Evolutionary conservation across 2,797 vertebrate genomes (phyloP).

Genomic region (Toxotes lorentzi): DNA sequence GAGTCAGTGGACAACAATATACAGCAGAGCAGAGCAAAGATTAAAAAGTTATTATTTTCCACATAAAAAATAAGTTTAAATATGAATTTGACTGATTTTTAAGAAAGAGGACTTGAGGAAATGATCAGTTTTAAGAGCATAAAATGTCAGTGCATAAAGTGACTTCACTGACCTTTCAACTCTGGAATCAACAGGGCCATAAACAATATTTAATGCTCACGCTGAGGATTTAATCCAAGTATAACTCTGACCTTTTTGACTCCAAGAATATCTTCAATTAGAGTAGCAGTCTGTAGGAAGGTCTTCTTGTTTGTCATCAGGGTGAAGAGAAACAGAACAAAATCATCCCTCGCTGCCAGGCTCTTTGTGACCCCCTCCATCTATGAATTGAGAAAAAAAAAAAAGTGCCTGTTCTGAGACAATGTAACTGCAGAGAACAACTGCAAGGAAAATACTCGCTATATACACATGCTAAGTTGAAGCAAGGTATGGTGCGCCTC

Average conservation of each 20-base stretch:
- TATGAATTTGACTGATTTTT: neutral
- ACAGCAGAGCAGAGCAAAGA: neutral
- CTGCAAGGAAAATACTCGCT: neutral
- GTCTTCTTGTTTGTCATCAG: conserved; percentile 99
- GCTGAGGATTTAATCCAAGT: conserved; percentile 9
- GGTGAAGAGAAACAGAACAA: conserved; percentile 97
- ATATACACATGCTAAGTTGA: neutral
- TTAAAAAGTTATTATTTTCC: neutral
- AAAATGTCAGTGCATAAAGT: neutral
- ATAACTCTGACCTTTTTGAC: conserved; percentile 93
- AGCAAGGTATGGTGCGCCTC: neutral
- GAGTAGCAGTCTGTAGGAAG: conserved; percentile 96
- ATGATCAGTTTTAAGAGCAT: no score
- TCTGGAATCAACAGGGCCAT: neutral
- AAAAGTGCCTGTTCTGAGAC: neutral
- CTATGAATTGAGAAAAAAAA: conserved; percentile 64
- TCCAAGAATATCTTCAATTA: conserved; percentile 97
- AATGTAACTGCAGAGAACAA: neutral
- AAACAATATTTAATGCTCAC: neutral
- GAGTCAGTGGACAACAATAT: neutral
- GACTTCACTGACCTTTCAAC: neutral
- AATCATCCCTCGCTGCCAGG: conserved; percentile 95
- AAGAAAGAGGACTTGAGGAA: neutral
- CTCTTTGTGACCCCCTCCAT: conserved; percentile 96
- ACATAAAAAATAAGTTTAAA: neutral